Percentiles rank a stretch among this genome's conserved stretches.
Evolutionary conservation across 2,113 vertebrate species (phyloP).

Genomic region (Eonycteris spelaea): DNA sequence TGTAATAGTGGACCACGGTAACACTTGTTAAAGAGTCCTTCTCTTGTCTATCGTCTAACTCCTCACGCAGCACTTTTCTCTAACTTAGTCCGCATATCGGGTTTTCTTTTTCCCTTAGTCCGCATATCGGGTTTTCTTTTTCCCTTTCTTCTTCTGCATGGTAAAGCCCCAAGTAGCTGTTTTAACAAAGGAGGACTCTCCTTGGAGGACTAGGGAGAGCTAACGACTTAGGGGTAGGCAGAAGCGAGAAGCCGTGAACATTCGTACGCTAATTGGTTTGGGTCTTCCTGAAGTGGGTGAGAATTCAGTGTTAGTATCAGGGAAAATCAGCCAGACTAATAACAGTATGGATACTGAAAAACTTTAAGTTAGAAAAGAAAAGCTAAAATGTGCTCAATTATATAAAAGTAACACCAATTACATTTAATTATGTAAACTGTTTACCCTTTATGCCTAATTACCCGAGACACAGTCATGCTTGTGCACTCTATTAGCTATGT

Average conservation of each 20-base stretch:
- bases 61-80: not conserved
- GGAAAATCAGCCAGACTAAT: not conserved
- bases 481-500: not conserved
- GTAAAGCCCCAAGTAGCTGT: not conserved
- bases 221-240: not conserved
- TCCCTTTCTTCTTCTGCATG: not conserved
- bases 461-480: not conserved
- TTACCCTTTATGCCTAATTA: conserved; percentile 24
- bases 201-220: not conserved
- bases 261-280: not conserved
- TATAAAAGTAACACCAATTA: not conserved
- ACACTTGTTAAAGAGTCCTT: not conserved
- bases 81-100: not conserved
- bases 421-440: conserved; percentile 1
- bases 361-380: conserved; percentile 30
- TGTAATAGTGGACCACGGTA: not conserved
- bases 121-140: not conserved
- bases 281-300: not conserved
- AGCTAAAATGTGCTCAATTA: conserved; percentile 27
- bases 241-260: not conserved
- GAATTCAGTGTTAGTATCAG: not conserved
- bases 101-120: not conserved
- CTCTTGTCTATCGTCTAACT: not conserved
- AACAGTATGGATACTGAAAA: not conserved
- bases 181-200: not conserved